Evolutionary conservation across 2,888 invertebrate species (phyloP), one percentile per base, ranked within the genome.

Genomic region (Thereva nobilitata): DNA sequence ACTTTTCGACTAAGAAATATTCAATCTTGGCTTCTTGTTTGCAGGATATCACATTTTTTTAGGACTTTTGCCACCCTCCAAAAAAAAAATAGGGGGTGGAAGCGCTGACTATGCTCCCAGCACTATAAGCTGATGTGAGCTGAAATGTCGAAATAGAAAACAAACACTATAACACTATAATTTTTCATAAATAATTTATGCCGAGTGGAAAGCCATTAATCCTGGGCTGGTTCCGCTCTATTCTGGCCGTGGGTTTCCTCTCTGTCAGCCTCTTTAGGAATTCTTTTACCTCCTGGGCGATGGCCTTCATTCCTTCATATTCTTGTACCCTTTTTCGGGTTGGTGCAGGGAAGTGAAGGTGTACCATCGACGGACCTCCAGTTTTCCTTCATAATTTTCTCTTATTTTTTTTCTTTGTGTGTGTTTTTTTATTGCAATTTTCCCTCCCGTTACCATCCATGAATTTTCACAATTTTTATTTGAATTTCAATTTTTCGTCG

Each of bases 141-240:
- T 35, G 40, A 55, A 41, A 40, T 50, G 50, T 47, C 47, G 47
- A 64, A 64, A 64, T 55, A 64, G 64, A 64, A 64, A 64, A 64
- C 52, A 41, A 42, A 42, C 7, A 42, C 7, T 9, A 42, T 52
- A 54, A 64, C 45, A 64, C 55, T 64, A 64, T 64, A 64, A 64
- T 64, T 64, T 64, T 55, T 64, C 55, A 55, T 64, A 64, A 64
- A 64, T 64, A 64, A 64, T 64, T 64, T 64, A 64, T 64, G 45
- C 64, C 23, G 23, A 37, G 64, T 64, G 49, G 64, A 64, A 55
- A 52, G 37, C 64, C 53, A 64, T 64, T 64, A 64, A 64, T 55
- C 64, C 47, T 64, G 12, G 12, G 44, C 55, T 37, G 38, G 61
- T 61, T 61, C 61, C 61, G 61, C 61, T 50, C 61, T 50, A 42